Base-by-base conservation (phyloP, 2,797 vertebrate species). In the Danionella dracula region DNA sequence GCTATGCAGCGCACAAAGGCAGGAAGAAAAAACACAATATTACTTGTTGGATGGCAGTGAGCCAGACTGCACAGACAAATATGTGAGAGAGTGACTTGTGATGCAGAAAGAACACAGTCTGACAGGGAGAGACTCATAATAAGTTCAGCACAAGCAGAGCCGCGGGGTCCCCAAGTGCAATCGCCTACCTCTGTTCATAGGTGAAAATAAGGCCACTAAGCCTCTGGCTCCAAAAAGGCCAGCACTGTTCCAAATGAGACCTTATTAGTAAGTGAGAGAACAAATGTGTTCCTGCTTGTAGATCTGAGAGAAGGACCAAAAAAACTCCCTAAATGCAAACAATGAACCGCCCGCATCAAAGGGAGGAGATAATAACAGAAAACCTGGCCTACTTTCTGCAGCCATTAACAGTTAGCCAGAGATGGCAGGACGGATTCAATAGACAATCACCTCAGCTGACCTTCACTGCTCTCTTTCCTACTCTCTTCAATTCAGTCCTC, bases 401-500 rank as follows among this genome's bases (percentile, higher is more conserved):
- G 59, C 66, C 66, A 73, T 75, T 68, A 57, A 51, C 57, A 53
- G 42, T 35, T 34, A 45, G 17, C 50, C 41, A 50, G 51, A 19
- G 62, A 55, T 21, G 8, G 46, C 23, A 21, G 44, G 41, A 64
- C 59, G 5, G 12, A 16, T 53, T 54, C 53, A 65, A 62, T 51
- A 72, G 20, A 73, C 37, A 32, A 44, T 65, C 50, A 40, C 21
- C 56, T 16, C 8, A 70, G 40, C 56, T 74, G 69, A 68, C 72
- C 72, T 70, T 65, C 37, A 29, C 42, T 0, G 44, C 56, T 6
- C 37, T 65, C 71, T 73, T 34, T 16, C 63, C 49, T 66, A 60
- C 45, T 71, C 60, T 67, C 37, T 73, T 61, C 61, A 66, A 79
- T 79, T 87, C 75, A 69, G 59, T 71, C 73, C 83, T 68, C 81